Base-by-base conservation (phyloP, 2,888 invertebrate genomes). In the Meteorus cinctellus region DNA sequence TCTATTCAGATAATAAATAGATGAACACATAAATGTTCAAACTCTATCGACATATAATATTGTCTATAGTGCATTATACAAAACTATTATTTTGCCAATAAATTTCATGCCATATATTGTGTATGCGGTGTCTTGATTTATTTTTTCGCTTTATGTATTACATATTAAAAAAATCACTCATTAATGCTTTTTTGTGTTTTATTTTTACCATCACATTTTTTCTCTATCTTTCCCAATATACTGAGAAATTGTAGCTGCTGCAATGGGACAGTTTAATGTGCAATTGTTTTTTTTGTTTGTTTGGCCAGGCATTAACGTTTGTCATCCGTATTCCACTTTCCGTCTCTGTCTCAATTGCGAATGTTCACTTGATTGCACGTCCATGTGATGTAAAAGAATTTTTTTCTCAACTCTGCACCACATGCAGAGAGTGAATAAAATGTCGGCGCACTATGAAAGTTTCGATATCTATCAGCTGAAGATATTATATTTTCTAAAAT, bases 121-220 rank as follows among this genome's bases (percentile, higher is more conserved):
- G 85, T 87, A 87, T 84, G 87, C 84, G 81, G 78, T 85, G 88
- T 87, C 87, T 89, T 85, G 82, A 86, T 88, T 89, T 88, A 88
- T 88, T 89, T 86, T 84, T 83, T 24, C 81, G 87, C 86, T 88
- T 88, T 72, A 74, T 75, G 62, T 77, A 80, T 84, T 76, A 69
- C 68, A 75, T 55, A 70, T 75, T 45, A 67, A 51, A 68, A 51
- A 31, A 27, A 68, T 16, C n/a, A 51, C 19, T 24, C 41, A 19
- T 65, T 66, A 24, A 41, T 66, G n/a, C 48, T 48, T 48, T 48
- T 16, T 48, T 14, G 48, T n/a, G n/a, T 48, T 48, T n/a, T 48
- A 48, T 48, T 48, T 48, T 48, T 4, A 48, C 48, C 48, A 48
- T 48, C 48, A 65, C 31, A n/a, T 55, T 55, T 6, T 55, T 8